These are phyloP conservation scores for Trichogramma pretiosum DNA, from an alignment of 1,140 invertebrate species.

Conservation along the genomic window DNA sequence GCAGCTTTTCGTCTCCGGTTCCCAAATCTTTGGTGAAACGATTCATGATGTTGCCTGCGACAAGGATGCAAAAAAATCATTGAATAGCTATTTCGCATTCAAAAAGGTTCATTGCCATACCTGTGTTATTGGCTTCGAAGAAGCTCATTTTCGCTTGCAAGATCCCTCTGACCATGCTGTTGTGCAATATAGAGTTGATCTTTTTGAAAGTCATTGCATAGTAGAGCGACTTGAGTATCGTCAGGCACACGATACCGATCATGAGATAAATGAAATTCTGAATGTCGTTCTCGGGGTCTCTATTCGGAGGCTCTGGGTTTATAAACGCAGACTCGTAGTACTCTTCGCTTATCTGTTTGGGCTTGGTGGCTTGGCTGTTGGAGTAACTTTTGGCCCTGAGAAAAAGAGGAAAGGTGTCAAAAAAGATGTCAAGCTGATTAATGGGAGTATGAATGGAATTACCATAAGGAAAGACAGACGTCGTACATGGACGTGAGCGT, in stretches of 20 bases:
- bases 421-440: too few species aligned
- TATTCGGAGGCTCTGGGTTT: too few species aligned
- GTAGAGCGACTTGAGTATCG: background rate
- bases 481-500: too few species aligned
- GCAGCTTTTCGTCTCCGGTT: slow-evolving; percentile 76
- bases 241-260: slow-evolving; percentile 1
- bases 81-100: background rate
- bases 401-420: too few species aligned
- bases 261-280: too few species aligned
- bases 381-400: too few species aligned
- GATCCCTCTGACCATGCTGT: slow-evolving; percentile 54
- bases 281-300: too few species aligned
- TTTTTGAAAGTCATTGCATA: slow-evolving; percentile 13
- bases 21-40: slow-evolving; percentile 72
- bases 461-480: too few species aligned
- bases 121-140: slow-evolving; percentile 67
- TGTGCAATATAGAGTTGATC: slow-evolving; percentile 58
- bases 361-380: too few species aligned
- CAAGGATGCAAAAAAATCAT: background rate
- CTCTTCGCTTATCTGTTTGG: too few species aligned
- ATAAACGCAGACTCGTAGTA: too few species aligned
- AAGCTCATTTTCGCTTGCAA: slow-evolving; percentile 58
- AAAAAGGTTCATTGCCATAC: slow-evolving; percentile 16
- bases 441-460: too few species aligned
- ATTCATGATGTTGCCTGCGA: slow-evolving; percentile 64